Evolutionary conservation across 2,888 invertebrate genomes (phyloP).

Genomic region (Brachyopa scutellaris): DNA sequence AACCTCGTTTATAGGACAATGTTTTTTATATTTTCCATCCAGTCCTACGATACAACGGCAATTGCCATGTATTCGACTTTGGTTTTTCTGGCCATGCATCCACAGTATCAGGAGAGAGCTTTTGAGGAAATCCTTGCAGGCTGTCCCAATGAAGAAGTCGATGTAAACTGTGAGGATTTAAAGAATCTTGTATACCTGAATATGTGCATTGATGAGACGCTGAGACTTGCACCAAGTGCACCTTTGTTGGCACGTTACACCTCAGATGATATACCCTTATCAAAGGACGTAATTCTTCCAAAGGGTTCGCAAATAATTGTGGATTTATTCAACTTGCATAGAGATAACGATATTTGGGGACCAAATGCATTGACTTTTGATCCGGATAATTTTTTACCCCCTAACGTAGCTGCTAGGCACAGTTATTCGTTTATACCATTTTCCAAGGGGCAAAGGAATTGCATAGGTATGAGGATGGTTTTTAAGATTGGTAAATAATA

Average conservation of each 20-base stretch:
- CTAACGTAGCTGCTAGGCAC: slow-evolving; percentile 67
- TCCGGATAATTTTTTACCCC: slow-evolving; percentile 74
- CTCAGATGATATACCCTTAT: slow-evolving; percentile 49
- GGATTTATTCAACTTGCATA: slow-evolving; percentile 73
- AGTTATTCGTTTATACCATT: slow-evolving; percentile 75
- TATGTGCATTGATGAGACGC: slow-evolving; percentile 74
- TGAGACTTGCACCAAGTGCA: slow-evolving; percentile 73
- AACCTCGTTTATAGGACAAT: neutral
- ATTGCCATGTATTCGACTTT: slow-evolving; percentile 73
- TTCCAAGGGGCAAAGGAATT: slow-evolving; percentile 75
- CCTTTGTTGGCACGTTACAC: slow-evolving; percentile 72
- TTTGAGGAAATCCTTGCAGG: slow-evolving; percentile 75
- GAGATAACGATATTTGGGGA: slow-evolving; percentile 74
- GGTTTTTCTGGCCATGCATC: slow-evolving; percentile 75
- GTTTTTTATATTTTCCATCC: slow-evolving; percentile 70
- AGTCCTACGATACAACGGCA: slow-evolving; percentile 76
- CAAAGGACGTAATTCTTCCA: slow-evolving; percentile 66
- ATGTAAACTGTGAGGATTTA: slow-evolving; percentile 70
- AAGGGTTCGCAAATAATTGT: slow-evolving; percentile 60
- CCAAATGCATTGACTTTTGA: slow-evolving; percentile 73
- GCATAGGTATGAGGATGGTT: slow-evolving; percentile 75
- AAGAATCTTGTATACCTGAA: slow-evolving; percentile 73
- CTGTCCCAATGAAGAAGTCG: slow-evolving; percentile 73
- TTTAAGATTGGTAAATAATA: neutral
- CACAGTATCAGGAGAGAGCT: slow-evolving; percentile 73